Percentiles rank a stretch among this genome's conserved stretches.
These are phyloP conservation scores for Danio kyathit DNA, from an alignment of 2,797 vertebrate species.

Conservation along the genomic window DNA sequence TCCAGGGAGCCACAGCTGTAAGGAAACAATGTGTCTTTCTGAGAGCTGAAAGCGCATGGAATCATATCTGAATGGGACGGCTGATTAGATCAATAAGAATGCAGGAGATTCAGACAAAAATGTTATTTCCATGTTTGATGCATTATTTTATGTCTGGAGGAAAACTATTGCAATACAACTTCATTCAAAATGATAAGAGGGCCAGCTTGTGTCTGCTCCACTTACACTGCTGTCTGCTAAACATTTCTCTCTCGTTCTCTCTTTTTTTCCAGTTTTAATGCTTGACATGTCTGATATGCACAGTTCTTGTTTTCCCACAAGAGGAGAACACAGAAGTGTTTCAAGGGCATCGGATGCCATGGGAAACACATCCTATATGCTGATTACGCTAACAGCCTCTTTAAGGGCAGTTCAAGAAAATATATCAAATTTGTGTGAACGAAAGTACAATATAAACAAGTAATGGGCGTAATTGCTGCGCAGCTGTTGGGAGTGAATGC, in stretches of 20 bases:
- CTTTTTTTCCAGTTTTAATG: slow-evolving; percentile 5
- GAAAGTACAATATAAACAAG: slow-evolving; percentile 45
- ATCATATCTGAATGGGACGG: slow-evolving; percentile 1
- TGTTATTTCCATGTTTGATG: slow-evolving; percentile 12
- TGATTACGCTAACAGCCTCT: slow-evolving; percentile 53
- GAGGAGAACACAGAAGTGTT: slow-evolving; percentile 42
- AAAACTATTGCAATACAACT: slow-evolving; percentile 3
- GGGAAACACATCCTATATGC: slow-evolving; percentile 42
- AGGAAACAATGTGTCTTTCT: slow-evolving; percentile 21
- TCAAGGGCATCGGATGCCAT: slow-evolving; percentile 46
- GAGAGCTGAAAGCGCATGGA: slow-evolving; percentile 12
- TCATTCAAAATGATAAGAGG: neutral
- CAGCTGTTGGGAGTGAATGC: slow-evolving; percentile 39
- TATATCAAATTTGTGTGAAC: slow-evolving; percentile 33
- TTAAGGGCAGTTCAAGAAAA: slow-evolving; percentile 45
- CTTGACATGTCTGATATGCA: slow-evolving; percentile 27
- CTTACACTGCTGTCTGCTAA: neutral
- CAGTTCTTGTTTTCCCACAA: slow-evolving; percentile 29
- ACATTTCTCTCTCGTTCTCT: neutral
- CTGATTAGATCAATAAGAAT: slow-evolving; percentile 28
- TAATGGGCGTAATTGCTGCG: slow-evolving; percentile 33
- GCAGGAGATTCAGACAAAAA: neutral
- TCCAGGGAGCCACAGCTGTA: slow-evolving; percentile 23
- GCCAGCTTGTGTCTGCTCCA: neutral
- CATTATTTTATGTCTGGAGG: slow-evolving; percentile 7